phyloP scores from a whole-genome alignment of 2,113 vertebrate species.

The Cavia aperea region DNA sequence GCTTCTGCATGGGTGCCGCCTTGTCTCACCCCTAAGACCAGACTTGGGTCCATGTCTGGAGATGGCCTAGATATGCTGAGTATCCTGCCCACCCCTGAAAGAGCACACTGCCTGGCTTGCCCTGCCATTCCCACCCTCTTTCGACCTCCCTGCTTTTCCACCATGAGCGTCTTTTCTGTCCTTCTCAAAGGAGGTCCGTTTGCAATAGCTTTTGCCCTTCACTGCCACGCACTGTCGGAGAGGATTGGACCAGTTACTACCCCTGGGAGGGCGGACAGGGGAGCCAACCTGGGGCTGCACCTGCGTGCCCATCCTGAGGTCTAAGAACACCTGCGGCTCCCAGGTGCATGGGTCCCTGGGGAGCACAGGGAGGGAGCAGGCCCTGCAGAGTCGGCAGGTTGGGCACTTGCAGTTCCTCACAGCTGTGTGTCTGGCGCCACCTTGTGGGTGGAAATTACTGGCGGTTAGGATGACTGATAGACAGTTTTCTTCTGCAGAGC shows the following conservation, averaged over 20 bases:
- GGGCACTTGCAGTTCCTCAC: background rate
- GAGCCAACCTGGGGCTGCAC: background rate
- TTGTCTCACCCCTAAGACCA: background rate
- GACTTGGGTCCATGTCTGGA: background rate
- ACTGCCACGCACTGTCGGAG: background rate
- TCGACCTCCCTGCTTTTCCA: background rate
- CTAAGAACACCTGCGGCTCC: background rate
- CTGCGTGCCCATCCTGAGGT: background rate
- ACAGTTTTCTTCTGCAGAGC: background rate
- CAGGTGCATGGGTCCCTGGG: background rate
- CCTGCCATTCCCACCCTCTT: background rate
- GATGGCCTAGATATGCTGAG: background rate
- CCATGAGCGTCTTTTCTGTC: background rate
- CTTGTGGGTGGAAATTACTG: conserved; percentile 68
- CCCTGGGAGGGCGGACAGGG: background rate
- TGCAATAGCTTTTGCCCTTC: background rate
- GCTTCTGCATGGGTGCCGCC: background rate
- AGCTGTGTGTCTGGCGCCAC: conserved; percentile 69
- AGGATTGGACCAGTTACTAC: background rate
- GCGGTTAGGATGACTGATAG: background rate
- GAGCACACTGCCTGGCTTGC: background rate
- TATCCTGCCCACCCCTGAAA: background rate
- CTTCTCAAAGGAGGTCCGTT: background rate
- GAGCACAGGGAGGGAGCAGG: background rate
- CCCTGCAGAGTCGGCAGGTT: background rate